Base-by-base conservation (phyloP, 2,113 vertebrate genomes). In the Saguinus midas region DNA sequence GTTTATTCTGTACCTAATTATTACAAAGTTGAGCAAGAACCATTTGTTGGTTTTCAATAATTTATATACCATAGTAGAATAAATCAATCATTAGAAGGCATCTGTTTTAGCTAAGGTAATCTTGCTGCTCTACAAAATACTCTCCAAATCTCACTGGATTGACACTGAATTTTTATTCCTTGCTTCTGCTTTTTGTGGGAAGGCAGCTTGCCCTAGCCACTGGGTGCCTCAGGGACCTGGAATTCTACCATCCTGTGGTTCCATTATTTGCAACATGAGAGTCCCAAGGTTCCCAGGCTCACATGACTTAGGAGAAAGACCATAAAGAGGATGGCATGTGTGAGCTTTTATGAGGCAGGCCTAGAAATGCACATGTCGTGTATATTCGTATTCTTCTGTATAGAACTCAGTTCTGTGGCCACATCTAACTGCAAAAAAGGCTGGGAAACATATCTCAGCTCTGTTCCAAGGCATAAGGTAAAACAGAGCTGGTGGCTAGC, bases 1-100 rank as follows among this genome's bases (percentile, higher is more conserved):
- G 35, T 95, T 95, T 86, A 52, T 27, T 57, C 92, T 70, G 21
- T 84, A 75, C 37, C 50, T 94, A 57, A n/a, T 52, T 57, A 50
- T 93, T 81, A 70, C 57, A 52, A 90, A 87, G 32, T 76, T 87
- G 21, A 86, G 8, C 32, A 66, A 66, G 43, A 90, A 27, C 14
- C 73, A 43, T 85, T 81, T 50, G 23, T 96, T 81, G 10, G 13
- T 48, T 94, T 94, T 37, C 68, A 85, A 40, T 92, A 84, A 92
- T 83, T 96, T 81, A 68, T 81, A 68, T 3, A 91, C 40, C 66
- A 3, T n/a, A 58, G 37, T 92, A 72, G 43, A 27, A 88, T 87
- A 94, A 70, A 57, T 32, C 79, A 66, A 48, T 83, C 10, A 29
- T 52, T 89, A 8, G 48, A 94, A 85, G 52, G 0, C n/a, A 50